Base-by-base conservation (phyloP, 2,888 invertebrate genomes). In the Ferdinandea cuprea region DNA sequence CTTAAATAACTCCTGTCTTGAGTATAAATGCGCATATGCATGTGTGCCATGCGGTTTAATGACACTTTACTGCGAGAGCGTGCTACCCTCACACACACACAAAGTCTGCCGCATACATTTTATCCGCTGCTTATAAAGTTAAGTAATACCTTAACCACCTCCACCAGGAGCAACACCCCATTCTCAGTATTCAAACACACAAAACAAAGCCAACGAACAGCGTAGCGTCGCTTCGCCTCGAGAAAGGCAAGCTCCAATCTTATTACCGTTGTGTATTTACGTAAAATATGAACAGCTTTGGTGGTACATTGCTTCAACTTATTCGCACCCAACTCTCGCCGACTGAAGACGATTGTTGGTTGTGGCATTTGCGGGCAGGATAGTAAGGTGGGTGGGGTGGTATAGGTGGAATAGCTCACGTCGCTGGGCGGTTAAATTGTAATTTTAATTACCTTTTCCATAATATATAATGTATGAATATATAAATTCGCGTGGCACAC, bases 401-500 rank as follows among this genome's bases (percentile, higher is more conserved):
- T 37, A 37, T n/a, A n/a, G 44, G 35, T 35, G 46, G 52, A 68
- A 74, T 59, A 50, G 48, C 40, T 44, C 61, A 66, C 71, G 68
- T 78, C 58, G 48, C 66, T 78, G 78, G 83, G 72, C 83, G 83
- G 83, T 63, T 78, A 83, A 83, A 83, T 83, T 83, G 78, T 86
- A 85, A 85, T 87, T 87, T 87, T 87, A 87, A 87, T 87, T 87
- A 86, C 86, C 87, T 86, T 85, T 80, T 86, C 86, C 83, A 86
- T 86, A 86, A 86, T 86, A 71, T 78, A 78, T 58, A n/a, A 68
- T 78, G 72, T 72, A 77, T 78, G 72, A 77, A 72, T 40, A 13
- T 25, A 40, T 71, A 81, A 80, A 80, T 74, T 58, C 52, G 46
- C 72, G 30, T 72, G 50, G 65, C 25, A 74, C 35, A 32, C 61